Conservation (phyloP, 2,113 vertebrate species). For the Prochilodus magdalenae region DNA sequence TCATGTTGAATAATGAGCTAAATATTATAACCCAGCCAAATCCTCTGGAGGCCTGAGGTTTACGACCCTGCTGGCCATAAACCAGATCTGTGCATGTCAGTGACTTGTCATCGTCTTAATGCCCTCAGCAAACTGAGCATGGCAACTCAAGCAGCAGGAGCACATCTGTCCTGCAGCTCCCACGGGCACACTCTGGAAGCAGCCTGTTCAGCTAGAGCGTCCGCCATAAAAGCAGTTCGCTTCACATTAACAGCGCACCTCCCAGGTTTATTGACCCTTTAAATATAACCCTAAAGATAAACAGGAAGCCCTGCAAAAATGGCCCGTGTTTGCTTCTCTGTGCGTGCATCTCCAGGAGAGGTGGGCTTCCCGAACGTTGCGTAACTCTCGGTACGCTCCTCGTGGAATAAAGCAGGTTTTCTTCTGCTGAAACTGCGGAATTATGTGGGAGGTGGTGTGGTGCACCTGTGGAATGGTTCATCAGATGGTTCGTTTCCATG, state of each 20-base stretch:
- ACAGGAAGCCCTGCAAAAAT: conserved; percentile 57
- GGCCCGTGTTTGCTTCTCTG: conserved; percentile 14
- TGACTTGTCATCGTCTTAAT: conserved; percentile 11
- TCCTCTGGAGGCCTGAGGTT: background rate
- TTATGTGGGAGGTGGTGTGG: background rate
- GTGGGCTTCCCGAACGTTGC: background rate
- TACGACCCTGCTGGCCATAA: background rate
- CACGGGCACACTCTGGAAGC: background rate
- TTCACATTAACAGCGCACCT: conserved; percentile 62
- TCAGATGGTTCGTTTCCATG: background rate
- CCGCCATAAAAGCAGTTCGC: conserved; percentile 44
- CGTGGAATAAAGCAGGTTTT: background rate
- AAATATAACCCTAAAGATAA: conserved; percentile 58
- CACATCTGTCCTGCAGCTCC: conserved; percentile 61
- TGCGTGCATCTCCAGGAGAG: background rate
- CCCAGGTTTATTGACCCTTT: conserved; percentile 58
- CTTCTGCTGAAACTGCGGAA: background rate
- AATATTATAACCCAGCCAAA: background rate
- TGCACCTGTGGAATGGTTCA: conserved; percentile 27
- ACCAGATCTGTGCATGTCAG: conserved; percentile 10
- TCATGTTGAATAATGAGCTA: too few species aligned
- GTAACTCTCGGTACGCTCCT: too few species aligned
- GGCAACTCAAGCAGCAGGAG: conserved; percentile 56
- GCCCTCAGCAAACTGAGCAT: conserved; percentile 57
- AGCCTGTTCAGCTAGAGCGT: conserved; percentile 17